A percentile compares a stretch with the other conserved stretches of the same genome.
phyloP scores from a whole-genome alignment of 2,113 vertebrate genomes.

The Sylvicapra grimmia region DNA sequence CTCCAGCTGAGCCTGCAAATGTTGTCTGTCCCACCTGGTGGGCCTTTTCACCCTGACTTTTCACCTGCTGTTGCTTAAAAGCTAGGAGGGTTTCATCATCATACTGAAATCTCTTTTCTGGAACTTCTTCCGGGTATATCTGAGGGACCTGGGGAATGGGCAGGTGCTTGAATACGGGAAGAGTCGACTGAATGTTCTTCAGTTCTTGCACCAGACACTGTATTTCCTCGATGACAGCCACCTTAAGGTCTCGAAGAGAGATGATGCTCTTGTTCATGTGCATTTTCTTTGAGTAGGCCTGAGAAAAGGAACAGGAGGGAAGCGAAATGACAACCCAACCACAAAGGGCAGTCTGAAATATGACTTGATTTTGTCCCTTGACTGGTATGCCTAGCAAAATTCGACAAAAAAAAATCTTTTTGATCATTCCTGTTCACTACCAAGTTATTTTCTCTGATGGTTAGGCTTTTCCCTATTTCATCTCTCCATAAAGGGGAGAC shows the following conservation, averaged over 20 bases:
- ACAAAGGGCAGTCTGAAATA: neutral
- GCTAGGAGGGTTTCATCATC: slow-evolving; percentile 74
- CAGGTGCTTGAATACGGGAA: slow-evolving; percentile 74
- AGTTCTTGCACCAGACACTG: slow-evolving; percentile 76
- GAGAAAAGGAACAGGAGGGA: slow-evolving; percentile 40
- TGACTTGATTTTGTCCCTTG: neutral
- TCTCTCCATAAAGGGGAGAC: neutral
- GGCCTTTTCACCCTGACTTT: neutral
- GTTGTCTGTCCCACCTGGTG: neutral
- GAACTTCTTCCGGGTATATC: slow-evolving; percentile 85
- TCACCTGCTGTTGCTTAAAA: slow-evolving; percentile 72
- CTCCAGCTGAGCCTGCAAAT: neutral
- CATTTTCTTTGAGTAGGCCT: slow-evolving; percentile 83
- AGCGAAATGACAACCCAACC: neutral
- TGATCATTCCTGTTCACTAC: neutral
- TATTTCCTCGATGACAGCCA: slow-evolving; percentile 81
- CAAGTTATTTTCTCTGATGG: neutral
- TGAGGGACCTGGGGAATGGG: slow-evolving; percentile 77
- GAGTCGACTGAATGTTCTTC: slow-evolving; percentile 77
- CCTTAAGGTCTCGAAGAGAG: slow-evolving; percentile 85
- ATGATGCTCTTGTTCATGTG: slow-evolving; percentile 86
- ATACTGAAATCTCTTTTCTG: slow-evolving; percentile 83
- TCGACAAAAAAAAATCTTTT: neutral
- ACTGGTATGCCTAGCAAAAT: neutral
- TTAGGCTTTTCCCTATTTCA: neutral